Evolutionary conservation across 1,140 invertebrate species (phyloP).

Genomic region (Bacillus rossius): DNA sequence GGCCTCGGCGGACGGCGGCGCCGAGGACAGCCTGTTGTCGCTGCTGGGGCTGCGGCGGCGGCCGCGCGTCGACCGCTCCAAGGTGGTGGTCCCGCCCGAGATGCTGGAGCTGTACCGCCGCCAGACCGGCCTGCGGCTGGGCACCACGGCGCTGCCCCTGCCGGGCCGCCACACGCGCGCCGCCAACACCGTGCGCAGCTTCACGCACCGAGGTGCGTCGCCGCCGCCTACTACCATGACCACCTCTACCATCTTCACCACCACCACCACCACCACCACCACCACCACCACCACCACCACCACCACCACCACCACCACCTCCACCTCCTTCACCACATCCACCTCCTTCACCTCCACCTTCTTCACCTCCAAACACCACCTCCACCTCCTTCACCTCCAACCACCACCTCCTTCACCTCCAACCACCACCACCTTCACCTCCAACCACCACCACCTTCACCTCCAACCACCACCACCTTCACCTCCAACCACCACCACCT

Average conservation of each 20-base stretch:
- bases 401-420: too few relatives aligned
- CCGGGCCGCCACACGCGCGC: slow-evolving; percentile 58
- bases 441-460: too few relatives aligned
- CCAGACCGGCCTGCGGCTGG: slow-evolving; percentile 50
- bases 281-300: too few relatives aligned
- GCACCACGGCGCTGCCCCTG: slow-evolving; percentile 57
- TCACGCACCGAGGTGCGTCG: slow-evolving; percentile 70
- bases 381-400: too few relatives aligned
- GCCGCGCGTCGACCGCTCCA: slow-evolving; percentile 46
- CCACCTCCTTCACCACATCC: too few relatives aligned
- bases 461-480: too few relatives aligned
- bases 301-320: too few relatives aligned
- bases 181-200: slow-evolving; percentile 83
- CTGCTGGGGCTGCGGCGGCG: slow-evolving; percentile 66
- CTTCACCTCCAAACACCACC: too few relatives aligned
- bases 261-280: too few relatives aligned
- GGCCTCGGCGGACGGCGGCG: slow-evolving; percentile 38
- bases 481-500: too few relatives aligned
- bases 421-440: too few relatives aligned
- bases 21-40: slow-evolving; percentile 64
- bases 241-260: not conserved
- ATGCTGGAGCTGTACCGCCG: slow-evolving; percentile 70
- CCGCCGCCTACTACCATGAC: not conserved
- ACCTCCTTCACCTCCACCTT: too few relatives aligned
- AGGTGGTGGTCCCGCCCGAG: slow-evolving; percentile 63